These are phyloP conservation scores for Temnothorax unifasciatus DNA, from an alignment of 2,888 invertebrate genomes.

Conservation along the genomic window DNA sequence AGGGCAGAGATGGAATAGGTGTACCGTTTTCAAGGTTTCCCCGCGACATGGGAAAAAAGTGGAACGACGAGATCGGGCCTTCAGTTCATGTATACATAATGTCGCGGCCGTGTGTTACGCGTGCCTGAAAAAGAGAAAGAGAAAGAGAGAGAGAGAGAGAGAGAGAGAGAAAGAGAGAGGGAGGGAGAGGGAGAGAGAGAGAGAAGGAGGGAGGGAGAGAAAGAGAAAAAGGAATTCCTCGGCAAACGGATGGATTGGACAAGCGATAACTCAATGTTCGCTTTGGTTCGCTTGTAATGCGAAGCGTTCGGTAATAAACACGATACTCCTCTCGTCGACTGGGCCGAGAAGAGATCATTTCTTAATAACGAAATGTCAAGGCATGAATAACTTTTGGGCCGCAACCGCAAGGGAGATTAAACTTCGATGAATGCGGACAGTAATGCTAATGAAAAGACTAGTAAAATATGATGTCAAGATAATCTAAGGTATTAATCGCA, in stretches of 20 bases:
- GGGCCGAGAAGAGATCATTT: neutral
- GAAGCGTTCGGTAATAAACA: neutral
- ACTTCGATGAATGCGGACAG: neutral
- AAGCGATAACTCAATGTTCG: neutral
- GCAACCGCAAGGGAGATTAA: too few relatives aligned
- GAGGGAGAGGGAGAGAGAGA: too few relatives aligned
- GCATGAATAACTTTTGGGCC: conserved; percentile 16
- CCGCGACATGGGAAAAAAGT: conserved; percentile 4
- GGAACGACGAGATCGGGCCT: neutral
- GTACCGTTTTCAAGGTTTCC: conserved; percentile 17
- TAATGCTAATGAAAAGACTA: neutral
- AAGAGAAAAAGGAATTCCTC: neutral
- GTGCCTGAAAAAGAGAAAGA: neutral
- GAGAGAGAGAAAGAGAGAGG: too few relatives aligned
- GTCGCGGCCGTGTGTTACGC: neutral
- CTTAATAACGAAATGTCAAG: conserved; percentile 23
- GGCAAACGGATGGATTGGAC: neutral
- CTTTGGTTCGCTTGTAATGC: neutral
- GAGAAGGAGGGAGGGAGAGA: too few relatives aligned
- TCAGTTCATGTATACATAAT: neutral
- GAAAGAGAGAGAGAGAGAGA: neutral
- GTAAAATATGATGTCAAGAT: neutral
- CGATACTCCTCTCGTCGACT: neutral
- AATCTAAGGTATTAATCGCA: neutral
- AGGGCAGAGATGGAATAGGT: neutral